Percentiles rank a stretch among this genome's conserved stretches.
phyloP scores from a whole-genome alignment of 2,797 vertebrate genomes.

The Hippoglossus hippoglossus region DNA sequence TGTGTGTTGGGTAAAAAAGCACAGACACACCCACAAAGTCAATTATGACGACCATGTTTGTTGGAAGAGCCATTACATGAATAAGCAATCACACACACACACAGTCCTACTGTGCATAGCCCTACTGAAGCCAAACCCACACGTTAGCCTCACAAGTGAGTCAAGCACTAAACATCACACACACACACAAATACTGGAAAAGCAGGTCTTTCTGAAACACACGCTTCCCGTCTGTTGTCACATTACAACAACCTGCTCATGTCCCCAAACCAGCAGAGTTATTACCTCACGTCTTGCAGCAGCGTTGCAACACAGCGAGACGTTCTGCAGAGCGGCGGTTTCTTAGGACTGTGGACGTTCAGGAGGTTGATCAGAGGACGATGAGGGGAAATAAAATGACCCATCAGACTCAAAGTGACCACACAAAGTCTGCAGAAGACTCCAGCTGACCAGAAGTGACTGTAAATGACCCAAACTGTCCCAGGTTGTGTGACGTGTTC shows the following conservation, averaged over 20 bases:
- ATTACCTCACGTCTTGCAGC: slow-evolving; percentile 1
- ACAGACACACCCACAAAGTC: slow-evolving; percentile 63
- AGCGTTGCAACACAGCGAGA: neutral
- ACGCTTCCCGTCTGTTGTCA: neutral
- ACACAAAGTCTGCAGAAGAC: no score
- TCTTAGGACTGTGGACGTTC: no score
- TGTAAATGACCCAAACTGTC: no score
- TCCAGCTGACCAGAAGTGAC: no score
- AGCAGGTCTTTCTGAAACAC: slow-evolving; percentile 28
- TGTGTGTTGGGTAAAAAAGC: slow-evolving; percentile 14
- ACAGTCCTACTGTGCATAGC: neutral
- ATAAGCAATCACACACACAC: slow-evolving; percentile 20
- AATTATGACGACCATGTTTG: slow-evolving; percentile 47
- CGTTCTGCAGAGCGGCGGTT: neutral
- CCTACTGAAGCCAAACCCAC: neutral
- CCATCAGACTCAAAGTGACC: neutral
- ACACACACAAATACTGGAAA: slow-evolving; percentile 11
- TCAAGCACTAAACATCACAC: neutral
- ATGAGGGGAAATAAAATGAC: neutral
- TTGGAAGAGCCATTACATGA: slow-evolving; percentile 37
- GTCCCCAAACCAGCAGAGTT: neutral
- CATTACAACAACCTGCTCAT: neutral
- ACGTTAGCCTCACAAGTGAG: neutral
- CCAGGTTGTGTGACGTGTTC: no score
- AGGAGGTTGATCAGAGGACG: no score